Evolutionary conservation across 2,113 vertebrate species (phyloP).

Genomic region (Petrocephalus zakoni): DNA sequence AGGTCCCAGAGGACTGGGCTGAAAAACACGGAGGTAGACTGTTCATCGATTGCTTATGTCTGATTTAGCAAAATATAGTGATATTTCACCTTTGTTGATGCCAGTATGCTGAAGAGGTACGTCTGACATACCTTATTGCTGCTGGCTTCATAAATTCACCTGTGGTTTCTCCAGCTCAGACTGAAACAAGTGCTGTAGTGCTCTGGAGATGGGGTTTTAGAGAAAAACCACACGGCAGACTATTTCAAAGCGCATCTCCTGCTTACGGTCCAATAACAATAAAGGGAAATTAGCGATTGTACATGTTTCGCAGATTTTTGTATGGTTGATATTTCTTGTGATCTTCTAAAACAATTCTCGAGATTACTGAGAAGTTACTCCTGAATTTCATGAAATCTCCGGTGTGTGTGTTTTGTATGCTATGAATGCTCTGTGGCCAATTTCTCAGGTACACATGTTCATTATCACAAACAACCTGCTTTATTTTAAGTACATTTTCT

Average conservation of each 20-base stretch:
- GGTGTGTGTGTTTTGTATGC: not conserved
- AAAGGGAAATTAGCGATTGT: not conserved
- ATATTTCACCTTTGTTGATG: not conserved
- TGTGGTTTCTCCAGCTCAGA: slow-evolving; percentile 15
- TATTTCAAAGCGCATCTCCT: not conserved
- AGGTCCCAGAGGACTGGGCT: not conserved
- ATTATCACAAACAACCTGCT: not conserved
- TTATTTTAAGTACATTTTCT: not conserved
- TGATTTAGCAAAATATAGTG: not conserved
- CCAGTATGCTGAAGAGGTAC: not conserved
- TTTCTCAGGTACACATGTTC: not conserved
- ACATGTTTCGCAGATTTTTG: not conserved
- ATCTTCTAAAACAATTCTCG: not conserved
- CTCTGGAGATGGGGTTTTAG: not conserved
- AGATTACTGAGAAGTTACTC: not conserved
- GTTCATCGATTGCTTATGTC: not conserved
- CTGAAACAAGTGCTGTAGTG: not conserved
- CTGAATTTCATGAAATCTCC: not conserved
- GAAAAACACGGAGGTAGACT: not conserved
- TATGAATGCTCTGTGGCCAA: not conserved
- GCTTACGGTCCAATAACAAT: not conserved
- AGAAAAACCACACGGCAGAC: slow-evolving; percentile 9
- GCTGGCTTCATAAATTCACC: not conserved
- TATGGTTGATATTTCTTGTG: not conserved
- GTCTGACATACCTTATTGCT: not conserved